Percentiles rank a stretch among this genome's conserved stretches.
Conservation (phyloP, 2,113 vertebrate species). For the Synodontis membranacea region DNA sequence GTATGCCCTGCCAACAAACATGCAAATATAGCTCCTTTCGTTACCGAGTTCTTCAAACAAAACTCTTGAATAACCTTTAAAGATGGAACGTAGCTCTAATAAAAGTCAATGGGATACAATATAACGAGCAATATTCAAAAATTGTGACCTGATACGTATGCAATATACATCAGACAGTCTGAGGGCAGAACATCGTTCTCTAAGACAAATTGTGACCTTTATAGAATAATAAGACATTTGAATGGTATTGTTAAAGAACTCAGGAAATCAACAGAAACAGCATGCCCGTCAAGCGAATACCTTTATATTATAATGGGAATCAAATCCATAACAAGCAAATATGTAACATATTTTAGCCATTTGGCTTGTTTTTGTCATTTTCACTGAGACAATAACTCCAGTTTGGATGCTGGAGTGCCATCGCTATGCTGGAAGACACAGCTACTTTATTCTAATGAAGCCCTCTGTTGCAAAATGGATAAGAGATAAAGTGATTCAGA, state of each 20-base stretch:
- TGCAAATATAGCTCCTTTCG: background rate
- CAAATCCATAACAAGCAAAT: background rate
- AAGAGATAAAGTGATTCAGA: conserved; percentile 19
- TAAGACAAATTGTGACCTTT: background rate
- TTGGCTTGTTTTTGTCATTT: conserved; percentile 10
- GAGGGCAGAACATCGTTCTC: background rate
- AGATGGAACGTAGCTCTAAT: background rate
- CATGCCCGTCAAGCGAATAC: background rate
- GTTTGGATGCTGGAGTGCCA: conserved; percentile 21
- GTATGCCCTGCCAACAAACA: background rate
- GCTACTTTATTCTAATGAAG: conserved; percentile 42
- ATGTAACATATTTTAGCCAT: background rate
- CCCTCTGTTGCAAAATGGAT: conserved; percentile 30
- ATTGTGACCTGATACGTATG: background rate
- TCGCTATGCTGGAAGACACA: background rate
- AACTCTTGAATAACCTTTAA: background rate
- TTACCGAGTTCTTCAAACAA: background rate
- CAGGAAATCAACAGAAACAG: background rate
- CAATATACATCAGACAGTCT: background rate
- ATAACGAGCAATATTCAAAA: background rate
- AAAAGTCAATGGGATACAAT: background rate
- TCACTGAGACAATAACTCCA: background rate
- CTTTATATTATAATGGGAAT: background rate
- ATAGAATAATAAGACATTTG: background rate
- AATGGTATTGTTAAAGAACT: background rate